Evolutionary conservation across 2,888 invertebrate genomes (phyloP).

Genomic region (Synergus itoensis): DNA sequence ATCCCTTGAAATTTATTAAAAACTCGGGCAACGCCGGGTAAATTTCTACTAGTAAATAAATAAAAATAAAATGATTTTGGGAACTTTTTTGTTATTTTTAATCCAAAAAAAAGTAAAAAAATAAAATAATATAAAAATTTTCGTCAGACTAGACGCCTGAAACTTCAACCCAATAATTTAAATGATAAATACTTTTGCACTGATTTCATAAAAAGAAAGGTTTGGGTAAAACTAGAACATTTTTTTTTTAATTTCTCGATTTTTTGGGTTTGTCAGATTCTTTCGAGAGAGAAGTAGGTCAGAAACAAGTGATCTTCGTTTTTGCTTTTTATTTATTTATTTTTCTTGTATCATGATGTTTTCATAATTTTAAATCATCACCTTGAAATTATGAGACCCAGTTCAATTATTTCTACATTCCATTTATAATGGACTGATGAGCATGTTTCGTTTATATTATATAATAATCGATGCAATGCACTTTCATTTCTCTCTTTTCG

Average conservation of each 20-base stretch:
- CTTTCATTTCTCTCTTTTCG: conserved; percentile 5
- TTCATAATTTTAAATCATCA: background rate
- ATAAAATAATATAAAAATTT: no score
- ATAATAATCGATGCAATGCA: background rate
- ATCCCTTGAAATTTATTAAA: no score
- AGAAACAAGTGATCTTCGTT: background rate
- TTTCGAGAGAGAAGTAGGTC: background rate
- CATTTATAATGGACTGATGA: background rate
- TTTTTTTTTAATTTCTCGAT: no score
- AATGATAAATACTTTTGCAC: background rate
- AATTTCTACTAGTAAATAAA: no score
- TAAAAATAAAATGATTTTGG: no score
- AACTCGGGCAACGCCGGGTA: no score
- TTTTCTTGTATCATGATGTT: background rate
- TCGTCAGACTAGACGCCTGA: no score
- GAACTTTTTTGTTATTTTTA: no score
- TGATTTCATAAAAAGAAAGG: background rate
- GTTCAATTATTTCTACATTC: background rate
- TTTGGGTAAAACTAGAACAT: background rate
- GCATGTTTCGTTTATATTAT: background rate
- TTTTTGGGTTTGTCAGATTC: no score
- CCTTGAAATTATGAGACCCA: background rate
- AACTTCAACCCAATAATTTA: no score
- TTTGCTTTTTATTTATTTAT: background rate
- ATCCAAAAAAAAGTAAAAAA: no score